Evolutionary conservation across 2,797 vertebrate species (phyloP).

Genomic region (Hyperoplus immaculatus): DNA sequence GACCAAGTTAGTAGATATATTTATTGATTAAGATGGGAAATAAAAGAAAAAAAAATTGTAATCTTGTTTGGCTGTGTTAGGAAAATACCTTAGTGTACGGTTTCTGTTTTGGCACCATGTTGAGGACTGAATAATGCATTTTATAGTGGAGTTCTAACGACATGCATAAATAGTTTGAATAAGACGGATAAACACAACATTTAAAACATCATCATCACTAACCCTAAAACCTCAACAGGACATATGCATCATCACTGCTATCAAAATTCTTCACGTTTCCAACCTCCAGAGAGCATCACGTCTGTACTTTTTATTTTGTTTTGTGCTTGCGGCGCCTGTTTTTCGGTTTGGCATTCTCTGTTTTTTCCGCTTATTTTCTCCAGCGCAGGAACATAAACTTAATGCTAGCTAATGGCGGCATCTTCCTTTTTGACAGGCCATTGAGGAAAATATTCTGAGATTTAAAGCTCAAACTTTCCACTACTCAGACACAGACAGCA

Average conservation of each 20-base stretch:
- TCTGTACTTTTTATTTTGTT: constrained; percentile 51
- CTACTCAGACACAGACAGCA: constrained; percentile 18
- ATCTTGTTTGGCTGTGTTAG: not conserved
- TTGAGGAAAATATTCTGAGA: constrained; percentile 54
- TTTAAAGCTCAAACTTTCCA: constrained; percentile 51
- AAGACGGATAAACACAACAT: not conserved
- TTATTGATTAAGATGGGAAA: not conserved
- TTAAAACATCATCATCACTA: not conserved
- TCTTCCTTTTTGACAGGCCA: constrained; percentile 58
- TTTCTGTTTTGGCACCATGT: not conserved
- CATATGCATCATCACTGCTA: constrained; percentile 11
- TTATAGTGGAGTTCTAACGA: not conserved
- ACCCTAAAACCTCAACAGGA: not conserved
- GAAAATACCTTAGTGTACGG: not conserved
- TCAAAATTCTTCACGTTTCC: constrained; percentile 42
- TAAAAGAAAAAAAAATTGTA: not conserved
- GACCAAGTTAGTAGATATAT: not conserved
- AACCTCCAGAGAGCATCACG: constrained; percentile 26
- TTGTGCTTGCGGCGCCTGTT: constrained; percentile 26
- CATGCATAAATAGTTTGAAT: not conserved
- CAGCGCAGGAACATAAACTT: constrained; percentile 54
- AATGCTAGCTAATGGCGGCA: constrained; percentile 44
- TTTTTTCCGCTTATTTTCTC: constrained; percentile 65
- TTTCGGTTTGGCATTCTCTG: constrained; percentile 56
- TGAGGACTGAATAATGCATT: not conserved